phyloP scores from a whole-genome alignment of 2,113 vertebrate species.

The Ptychochromis oligacanthus region DNA sequence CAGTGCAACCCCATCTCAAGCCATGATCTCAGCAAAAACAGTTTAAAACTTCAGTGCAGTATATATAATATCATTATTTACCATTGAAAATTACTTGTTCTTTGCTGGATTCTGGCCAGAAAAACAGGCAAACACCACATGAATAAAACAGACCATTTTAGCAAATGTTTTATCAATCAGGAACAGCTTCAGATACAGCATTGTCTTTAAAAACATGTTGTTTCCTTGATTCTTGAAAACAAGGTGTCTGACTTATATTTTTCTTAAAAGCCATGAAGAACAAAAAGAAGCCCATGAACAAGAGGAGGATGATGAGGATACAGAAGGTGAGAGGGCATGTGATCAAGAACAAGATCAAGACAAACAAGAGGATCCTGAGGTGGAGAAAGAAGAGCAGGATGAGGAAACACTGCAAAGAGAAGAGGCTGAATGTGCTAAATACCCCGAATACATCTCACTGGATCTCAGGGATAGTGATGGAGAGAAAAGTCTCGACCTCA shows the following conservation, averaged over 20 bases:
- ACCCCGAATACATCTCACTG: conserved; percentile 42
- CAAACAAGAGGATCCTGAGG: not conserved
- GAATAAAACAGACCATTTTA: not conserved
- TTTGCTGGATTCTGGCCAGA: not conserved
- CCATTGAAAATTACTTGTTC: not conserved
- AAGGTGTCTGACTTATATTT: not conserved
- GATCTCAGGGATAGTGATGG: conserved; percentile 35
- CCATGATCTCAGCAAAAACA: not conserved
- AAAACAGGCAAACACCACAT: not conserved
- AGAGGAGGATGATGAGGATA: conserved; percentile 5
- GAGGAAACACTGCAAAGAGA: not conserved
- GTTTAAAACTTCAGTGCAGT: not conserved
- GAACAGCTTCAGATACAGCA: not conserved
- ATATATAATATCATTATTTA: not conserved
- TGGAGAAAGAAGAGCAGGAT: conserved; percentile 15
- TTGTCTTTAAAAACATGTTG: not conserved
- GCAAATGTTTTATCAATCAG: not conserved
- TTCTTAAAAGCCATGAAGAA: conserved; percentile 43
- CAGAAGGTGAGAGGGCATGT: not conserved
- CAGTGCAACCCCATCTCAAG: not conserved
- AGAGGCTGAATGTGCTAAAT: conserved; percentile 1
- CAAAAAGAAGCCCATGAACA: not conserved
- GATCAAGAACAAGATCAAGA: not conserved
- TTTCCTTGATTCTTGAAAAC: not conserved
- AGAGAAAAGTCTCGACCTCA: conserved; percentile 51